Evolutionary conservation across 2,797 vertebrate genomes (phyloP), one percentile per base, ranked within the genome.

Genomic region (Apodemus agrarius): DNA sequence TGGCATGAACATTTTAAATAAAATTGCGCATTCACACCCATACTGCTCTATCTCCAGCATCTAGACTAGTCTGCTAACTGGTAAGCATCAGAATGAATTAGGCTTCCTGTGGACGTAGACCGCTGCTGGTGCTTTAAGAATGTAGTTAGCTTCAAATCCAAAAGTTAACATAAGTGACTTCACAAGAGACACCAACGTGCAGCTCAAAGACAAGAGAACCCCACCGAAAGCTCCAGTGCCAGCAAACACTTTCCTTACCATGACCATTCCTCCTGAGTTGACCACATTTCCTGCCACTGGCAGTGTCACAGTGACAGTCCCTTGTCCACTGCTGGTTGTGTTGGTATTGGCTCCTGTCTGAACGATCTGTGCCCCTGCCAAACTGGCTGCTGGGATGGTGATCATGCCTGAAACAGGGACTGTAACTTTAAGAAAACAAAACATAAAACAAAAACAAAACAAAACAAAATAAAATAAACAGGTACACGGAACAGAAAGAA

Each of bases 251-350:
- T 80, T 89, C 76, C 99, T 98, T 99, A 99, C 99, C 99, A 99
- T 99, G 98, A 99, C 99, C 99, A 99, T 99, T 97, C 99, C 99
- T 97, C 99, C 99, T 95, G 99, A 98, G 98, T 99, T 99, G 98
- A 99, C 99, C 98, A 99, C 99, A 97, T 99, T 99, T 91, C 99
- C 99, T n/a, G 99, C 99, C 94, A 99, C 99, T 0, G 99, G 99
- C 96, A 99, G 99, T 1, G 99, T 99, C 98, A 99, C 99, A 3
- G 99, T 99, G 95, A 99, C 99, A 83, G 99, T 99, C 97, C 99
- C 99, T 98, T 99, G 99, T 94, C 99, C 99, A 93, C 99, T 99
- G 97, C 99, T 99, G 89, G 99, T 99, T 26, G 99, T 99, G 96
- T 99, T 99, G 95, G 99, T 99, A 98, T 99, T 99, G 98, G 99